These are phyloP conservation scores for Pachypeltis micranthus DNA, from an alignment of 1,140 invertebrate genomes.

Conservation along the genomic window DNA sequence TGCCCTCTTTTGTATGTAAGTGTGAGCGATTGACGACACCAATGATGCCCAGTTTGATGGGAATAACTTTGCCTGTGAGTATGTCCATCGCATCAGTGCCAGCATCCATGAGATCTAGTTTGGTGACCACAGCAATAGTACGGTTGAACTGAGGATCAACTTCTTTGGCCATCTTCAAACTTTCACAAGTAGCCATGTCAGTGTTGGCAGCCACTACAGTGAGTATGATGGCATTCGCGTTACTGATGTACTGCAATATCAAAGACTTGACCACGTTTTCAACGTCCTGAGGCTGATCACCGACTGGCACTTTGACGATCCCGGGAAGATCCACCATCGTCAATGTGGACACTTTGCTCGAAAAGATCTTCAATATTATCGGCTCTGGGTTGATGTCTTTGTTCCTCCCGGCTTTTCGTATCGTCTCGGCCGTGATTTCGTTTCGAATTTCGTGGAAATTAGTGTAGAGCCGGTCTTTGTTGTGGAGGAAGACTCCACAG, in stretches of 20 bases:
- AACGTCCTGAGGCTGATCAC: slow-evolving; percentile 49
- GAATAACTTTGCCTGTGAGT: slow-evolving; percentile 53
- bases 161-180: slow-evolving; percentile 47
- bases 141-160: slow-evolving; percentile 50
- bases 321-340: slow-evolving; percentile 51
- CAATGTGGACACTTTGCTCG: slow-evolving; percentile 46
- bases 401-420: slow-evolving; percentile 51
- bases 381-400: slow-evolving; percentile 59
- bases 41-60: slow-evolving; percentile 65
- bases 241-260: slow-evolving; percentile 43
- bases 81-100: slow-evolving; percentile 66
- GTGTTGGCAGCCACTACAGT: slow-evolving; percentile 52
- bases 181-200: slow-evolving; percentile 52
- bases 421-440: slow-evolving; percentile 64
- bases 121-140: slow-evolving; percentile 60
- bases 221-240: slow-evolving; percentile 40
- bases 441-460: slow-evolving; percentile 55
- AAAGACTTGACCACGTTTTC: slow-evolving; percentile 46
- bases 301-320: slow-evolving; percentile 49
- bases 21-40: slow-evolving; percentile 66
- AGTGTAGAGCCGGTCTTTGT: slow-evolving; percentile 50
- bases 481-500: slow-evolving; percentile 60
- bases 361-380: slow-evolving; percentile 58
- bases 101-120: slow-evolving; percentile 64
- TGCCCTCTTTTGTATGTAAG: slow-evolving; percentile 53